Base-by-base conservation (phyloP, 2,888 invertebrate genomes). In the Pharmacophagus antenor region DNA sequence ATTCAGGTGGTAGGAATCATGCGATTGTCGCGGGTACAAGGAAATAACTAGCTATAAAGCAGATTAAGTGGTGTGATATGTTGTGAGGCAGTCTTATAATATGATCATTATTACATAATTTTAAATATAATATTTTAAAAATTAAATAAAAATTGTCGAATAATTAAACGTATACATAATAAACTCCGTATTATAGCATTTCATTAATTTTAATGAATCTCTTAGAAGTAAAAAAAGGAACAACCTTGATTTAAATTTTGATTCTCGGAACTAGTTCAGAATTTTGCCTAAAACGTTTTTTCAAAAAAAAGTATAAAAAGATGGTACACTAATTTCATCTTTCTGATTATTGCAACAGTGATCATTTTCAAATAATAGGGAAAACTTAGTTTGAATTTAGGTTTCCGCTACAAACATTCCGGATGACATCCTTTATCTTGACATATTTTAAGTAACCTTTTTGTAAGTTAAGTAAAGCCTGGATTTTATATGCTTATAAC, bases 341-440 rank as follows among this genome's bases (percentile, higher is more conserved):
- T 74, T 84, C 75, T 70, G 21, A 18, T 51, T 17, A 59, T 57
- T 2, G 48, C 22, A 23, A 62, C 78, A 87, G 70, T 70, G 76
- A 67, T 67, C 63, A 57, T 69, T 78, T 67, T 84, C 63, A 69
- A 65, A 59, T 64, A 65, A 61, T 63, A 17, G 27, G 17, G 18
- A 21, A 42, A 67, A 64, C 67, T 66, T 68, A 37, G 37, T 37
- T 74, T 79, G 73, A 77, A 73, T 82, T 83, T 83, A 67, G 79
- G 77, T 72, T 78, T 80, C 77, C 76, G 75, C 79, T 80, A 44
- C 79, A 74, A 76, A 77, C 81, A 82, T 84, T 87, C 83, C 81
- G 85, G 86, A 87, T 88, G 88, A 88, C 88, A 88, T 88, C 85
- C 80, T 88, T 88, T 88, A 89, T 89, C 88, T 81, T 82, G 84